Percentiles rank a stretch among this genome's conserved stretches.
phyloP scores from a whole-genome alignment of 23 tunicate species.

The Trididemnum nubilum region DNA sequence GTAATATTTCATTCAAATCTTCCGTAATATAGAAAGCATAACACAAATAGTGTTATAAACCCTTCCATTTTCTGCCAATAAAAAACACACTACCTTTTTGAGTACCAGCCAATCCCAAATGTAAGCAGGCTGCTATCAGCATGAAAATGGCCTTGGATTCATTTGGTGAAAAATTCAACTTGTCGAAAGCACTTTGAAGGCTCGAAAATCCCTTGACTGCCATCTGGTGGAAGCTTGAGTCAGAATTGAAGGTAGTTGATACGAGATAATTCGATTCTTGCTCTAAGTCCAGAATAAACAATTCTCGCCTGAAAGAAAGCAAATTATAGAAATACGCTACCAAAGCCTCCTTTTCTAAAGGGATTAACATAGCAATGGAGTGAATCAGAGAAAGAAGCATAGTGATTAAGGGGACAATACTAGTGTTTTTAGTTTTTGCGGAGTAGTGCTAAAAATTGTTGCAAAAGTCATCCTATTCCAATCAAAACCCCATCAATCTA shows the following conservation, averaged over 20 bases:
- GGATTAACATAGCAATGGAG: not conserved
- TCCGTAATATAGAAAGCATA: no score
- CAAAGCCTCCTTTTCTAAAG: not conserved
- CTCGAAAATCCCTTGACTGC: conserved; percentile 34
- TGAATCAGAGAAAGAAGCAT: no score
- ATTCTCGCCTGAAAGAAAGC: conserved; percentile 61
- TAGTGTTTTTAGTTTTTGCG: no score
- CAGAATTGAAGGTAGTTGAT: conserved; percentile 4
- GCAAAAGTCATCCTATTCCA: no score
- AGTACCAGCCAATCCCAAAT: conserved; percentile 82
- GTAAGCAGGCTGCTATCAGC: conserved; percentile 82
- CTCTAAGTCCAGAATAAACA: conserved; percentile 65
- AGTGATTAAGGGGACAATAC: no score
- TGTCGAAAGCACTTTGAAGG: conserved; percentile 47
- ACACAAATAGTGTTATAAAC: no score
- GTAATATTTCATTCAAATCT: no score
- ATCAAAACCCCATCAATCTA: no score
- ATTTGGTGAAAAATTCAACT: conserved; percentile 36
- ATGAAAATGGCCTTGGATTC: conserved; percentile 55
- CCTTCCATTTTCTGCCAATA: no score
- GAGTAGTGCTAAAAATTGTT: no score
- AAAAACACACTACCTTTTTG: conserved; percentile 73
- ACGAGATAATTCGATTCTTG: conserved; percentile 58
- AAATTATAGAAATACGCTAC: not conserved
- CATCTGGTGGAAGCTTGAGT: conserved; percentile 37